These are phyloP conservation scores for Pelvicachromis taeniatus DNA, from an alignment of 2,113 vertebrate species.

Conservation along the genomic window DNA sequence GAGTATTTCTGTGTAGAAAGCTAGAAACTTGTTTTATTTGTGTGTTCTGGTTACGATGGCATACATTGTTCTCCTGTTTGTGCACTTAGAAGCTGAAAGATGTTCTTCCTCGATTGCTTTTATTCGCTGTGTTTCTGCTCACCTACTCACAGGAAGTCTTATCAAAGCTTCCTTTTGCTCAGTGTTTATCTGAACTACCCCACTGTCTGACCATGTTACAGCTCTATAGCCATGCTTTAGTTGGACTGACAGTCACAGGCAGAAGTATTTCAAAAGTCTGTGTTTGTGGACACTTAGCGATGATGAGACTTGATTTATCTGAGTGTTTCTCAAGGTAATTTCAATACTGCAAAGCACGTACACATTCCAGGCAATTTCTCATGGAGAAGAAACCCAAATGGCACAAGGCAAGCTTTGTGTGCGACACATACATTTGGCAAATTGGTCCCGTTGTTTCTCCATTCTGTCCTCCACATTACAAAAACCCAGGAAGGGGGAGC, in stretches of 20 bases:
- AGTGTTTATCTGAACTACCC: not conserved
- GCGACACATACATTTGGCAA: not conserved
- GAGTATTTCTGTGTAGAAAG: not conserved
- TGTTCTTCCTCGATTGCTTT: not conserved
- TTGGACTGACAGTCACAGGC: not conserved
- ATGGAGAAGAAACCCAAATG: not conserved
- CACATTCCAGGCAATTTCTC: not conserved
- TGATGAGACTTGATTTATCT: not conserved
- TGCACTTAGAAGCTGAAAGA: not conserved
- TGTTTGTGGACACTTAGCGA: not conserved
- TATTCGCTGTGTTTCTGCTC: not conserved
- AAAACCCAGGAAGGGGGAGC: not conserved
- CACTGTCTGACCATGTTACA: not conserved
- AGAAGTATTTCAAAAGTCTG: not conserved
- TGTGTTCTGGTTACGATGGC: not conserved
- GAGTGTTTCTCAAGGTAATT: not conserved
- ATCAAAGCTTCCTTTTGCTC: not conserved
- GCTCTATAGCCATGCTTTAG: not conserved
- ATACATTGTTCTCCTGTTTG: not conserved
- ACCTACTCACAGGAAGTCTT: not conserved
- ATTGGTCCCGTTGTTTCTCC: constrained; percentile 1
- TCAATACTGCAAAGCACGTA: too few species aligned
- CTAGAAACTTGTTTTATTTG: not conserved
- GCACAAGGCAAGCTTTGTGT: not conserved
- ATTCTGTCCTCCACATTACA: not conserved